Conservation (phyloP, 2,888 invertebrate genomes). For the Epinotia ramella region DNA sequence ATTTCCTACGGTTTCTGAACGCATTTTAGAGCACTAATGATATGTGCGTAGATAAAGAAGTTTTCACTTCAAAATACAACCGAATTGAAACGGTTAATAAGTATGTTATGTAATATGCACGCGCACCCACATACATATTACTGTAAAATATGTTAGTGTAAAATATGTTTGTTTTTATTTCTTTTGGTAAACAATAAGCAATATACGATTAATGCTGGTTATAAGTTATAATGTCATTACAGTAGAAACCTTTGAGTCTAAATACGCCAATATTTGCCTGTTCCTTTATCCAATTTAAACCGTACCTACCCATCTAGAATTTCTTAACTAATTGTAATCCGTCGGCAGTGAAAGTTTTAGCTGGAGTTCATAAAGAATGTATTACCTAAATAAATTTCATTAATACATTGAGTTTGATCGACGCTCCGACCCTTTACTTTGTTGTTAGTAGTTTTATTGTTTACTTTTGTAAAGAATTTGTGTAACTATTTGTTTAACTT, state of each 20-base stretch:
- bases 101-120: no score
- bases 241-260: slow-evolving; percentile 22
- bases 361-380: slow-evolving; percentile 32
- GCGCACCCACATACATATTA: no score
- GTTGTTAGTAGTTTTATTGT: slow-evolving; percentile 40
- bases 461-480: slow-evolving; percentile 30
- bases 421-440: slow-evolving; percentile 34
- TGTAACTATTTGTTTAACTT: slow-evolving; percentile 25
- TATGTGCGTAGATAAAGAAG: no score
- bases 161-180: no score
- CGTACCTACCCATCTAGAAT: background rate
- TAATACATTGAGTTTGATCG: slow-evolving; percentile 24
- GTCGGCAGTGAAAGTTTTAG: slow-evolving; percentile 7
- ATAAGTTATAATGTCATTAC: no score
- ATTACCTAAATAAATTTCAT: slow-evolving; percentile 38
- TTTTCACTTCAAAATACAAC: no score
- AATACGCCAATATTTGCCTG: slow-evolving; percentile 13
- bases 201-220: background rate
- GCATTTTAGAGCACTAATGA: no score
- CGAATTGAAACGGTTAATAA: no score
- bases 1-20: no score
- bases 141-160: no score
- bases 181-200: no score
- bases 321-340: slow-evolving; percentile 28
- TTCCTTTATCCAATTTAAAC: slow-evolving; percentile 31